Evolutionary conservation across 2,113 vertebrate species (phyloP), one percentile per base, ranked within the genome.

Genomic region (Tenebrosternarchus preto): DNA sequence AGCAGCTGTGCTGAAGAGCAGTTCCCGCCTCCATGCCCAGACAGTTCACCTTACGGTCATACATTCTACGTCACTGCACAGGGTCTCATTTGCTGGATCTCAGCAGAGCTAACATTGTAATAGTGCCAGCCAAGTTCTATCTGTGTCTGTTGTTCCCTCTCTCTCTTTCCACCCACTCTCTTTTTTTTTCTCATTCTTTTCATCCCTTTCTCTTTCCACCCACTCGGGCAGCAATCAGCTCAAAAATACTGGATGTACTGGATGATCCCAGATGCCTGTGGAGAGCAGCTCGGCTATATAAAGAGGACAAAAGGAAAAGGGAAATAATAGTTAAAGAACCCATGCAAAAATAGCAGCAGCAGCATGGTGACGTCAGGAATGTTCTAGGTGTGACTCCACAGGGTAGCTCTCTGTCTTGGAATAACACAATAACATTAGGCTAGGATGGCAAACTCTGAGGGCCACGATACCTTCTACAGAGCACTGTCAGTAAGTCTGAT

Each of bases 191-290:
- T n/a, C n/a, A n/a, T 36, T 22, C 16, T 63, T 29, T 0, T 31
- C 73, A 82, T 39, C 80, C 63, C 61, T 68, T 33, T 61, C 66
- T 36, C 17, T 16, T 36, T 70, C 5, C 25, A 63, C 31, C 56
- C 46, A 63, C 69, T 36, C 19, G 25, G 29, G 43, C 36, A 63
- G 22, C 57, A 29, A 63, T 63, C 60, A 63, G 36, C 24, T 75
- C 39, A 76, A 39, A 74, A 56, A 74, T 74, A 73, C 78, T n/a
- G 29, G 16, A 56, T 74, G 61, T 67, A 66, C 71, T 31, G 50
- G 60, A 57, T 66, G 70, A 80, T 53, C 25, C 16, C 68, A 80
- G 69, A 72, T 36, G 7, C 66, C 22, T 36, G 76, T 19, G 67
- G 66, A 27, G 68, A 29, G 59, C 7, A 15, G 27, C 70, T 78